A percentile compares a stretch with the other conserved stretches of the same genome.
Conservation (phyloP, 2,888 invertebrate species). For the Euplagia quadripunctaria region DNA sequence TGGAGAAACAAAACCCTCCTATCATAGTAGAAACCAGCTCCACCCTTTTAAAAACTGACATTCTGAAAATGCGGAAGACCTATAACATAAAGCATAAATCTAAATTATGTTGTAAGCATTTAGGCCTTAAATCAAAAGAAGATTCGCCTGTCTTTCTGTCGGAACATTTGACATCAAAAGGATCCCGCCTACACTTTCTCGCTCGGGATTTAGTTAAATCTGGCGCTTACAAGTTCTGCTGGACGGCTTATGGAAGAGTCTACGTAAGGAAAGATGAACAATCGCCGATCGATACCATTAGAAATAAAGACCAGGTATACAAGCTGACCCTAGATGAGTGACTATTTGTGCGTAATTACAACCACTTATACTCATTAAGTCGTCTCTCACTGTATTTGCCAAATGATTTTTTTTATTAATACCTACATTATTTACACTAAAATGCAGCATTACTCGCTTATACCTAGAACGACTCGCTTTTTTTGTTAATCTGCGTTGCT, state of each 20-base stretch:
- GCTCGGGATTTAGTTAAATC: not conserved
- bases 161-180: not conserved
- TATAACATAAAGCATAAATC: not conserved
- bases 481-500: no score
- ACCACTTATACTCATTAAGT: not conserved
- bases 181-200: not conserved
- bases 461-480: no score
- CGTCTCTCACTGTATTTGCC: not conserved
- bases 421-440: not conserved
- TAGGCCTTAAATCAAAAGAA: not conserved
- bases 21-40: no score
- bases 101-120: not conserved
- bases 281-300: not conserved
- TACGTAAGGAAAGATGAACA: not conserved
- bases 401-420: not conserved
- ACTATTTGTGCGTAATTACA: not conserved
- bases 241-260: not conserved
- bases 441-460: no score
- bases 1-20: no score
- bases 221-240: not conserved
- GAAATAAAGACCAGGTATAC: not conserved
- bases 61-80: not conserved
- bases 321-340: no score
- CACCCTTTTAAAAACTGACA: no score
- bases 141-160: not conserved